Evolutionary conservation across 2,113 vertebrate genomes (phyloP), one percentile per base, ranked within the genome.

Genomic region (Siphamia tubifer): DNA sequence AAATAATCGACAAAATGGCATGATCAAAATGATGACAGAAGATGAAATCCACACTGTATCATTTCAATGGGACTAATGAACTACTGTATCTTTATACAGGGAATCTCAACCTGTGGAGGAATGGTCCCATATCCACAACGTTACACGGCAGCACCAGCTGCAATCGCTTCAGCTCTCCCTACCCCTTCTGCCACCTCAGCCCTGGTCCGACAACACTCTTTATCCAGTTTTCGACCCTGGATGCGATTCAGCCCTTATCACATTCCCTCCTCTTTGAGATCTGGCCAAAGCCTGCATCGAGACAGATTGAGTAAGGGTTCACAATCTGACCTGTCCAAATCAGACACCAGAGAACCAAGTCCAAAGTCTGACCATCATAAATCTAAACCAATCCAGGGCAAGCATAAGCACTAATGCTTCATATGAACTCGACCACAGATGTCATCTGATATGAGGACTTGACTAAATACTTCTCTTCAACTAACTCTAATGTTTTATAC

Each of bases 181-280:
- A 87, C 91, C 28, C 90, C 88, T 55, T 91, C 94, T 3, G 90
- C 93, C 7, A 88, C 93, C 0, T 87, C 94, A 4, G 91, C 93
- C 0, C 84, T 93, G 1, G 84, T 91, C 76, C 92, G 95, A 74
- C 95, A 91, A 65, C 93, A 92, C 5, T 92, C 92, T 49, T 87
- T 96, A 80, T 86, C 87, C 87, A 93, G 85, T 84, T 86, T 92
- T 58, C 92, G 90, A 16, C 94, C 95, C 11, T 94, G 95, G 68
- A 90, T 96, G 64, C 93, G 93, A 25, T 97, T 96, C 91, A 97
- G 84, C 80, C 96, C 97, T 2, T 99, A 99, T 86, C 94, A 95
- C 81, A 90, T 96, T 62, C 95, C 96, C 0, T 84, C 93, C 23
- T 87, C 92, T 69, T 89, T 93, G 62, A 86, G 90, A 0, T 92